Evolutionary conservation across 2,113 vertebrate genomes (phyloP).

Genomic region (Cryptotis parvus): DNA sequence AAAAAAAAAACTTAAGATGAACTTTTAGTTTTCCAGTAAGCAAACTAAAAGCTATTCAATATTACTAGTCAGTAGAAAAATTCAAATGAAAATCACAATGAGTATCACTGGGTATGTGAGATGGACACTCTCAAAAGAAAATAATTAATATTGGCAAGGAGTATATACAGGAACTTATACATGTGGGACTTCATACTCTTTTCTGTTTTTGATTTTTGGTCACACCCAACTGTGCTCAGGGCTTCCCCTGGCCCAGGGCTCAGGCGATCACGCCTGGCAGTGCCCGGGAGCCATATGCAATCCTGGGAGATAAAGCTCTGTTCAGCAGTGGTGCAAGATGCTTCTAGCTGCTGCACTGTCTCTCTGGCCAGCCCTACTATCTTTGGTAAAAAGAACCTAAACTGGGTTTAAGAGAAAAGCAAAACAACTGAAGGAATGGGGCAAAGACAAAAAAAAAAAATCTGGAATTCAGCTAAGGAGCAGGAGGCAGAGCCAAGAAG

Average conservation of each 20-base stretch:
- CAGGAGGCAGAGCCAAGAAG: neutral
- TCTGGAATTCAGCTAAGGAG: neutral
- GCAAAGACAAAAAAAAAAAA: conserved; percentile 25
- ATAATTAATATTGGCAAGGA: neutral
- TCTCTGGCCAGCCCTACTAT: no score
- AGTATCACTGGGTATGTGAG: neutral
- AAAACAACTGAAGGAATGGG: neutral
- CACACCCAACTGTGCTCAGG: no score
- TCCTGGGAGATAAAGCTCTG: no score
- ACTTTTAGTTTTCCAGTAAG: neutral
- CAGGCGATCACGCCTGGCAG: no score
- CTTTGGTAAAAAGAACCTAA: no score
- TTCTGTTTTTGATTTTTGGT: no score
- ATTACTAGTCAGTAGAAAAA: neutral
- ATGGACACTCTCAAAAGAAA: neutral
- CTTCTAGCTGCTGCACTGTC: no score
- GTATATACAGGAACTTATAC: neutral
- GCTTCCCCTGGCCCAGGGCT: no score
- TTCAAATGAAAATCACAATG: neutral
- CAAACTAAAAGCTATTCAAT: neutral
- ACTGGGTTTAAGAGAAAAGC: neutral
- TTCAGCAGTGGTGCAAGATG: no score
- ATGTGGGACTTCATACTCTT: neutral
- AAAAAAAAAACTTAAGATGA: neutral
- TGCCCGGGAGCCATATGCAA: no score